Conservation (phyloP, 2,113 vertebrate species). For the Guaruba guarouba region DNA sequence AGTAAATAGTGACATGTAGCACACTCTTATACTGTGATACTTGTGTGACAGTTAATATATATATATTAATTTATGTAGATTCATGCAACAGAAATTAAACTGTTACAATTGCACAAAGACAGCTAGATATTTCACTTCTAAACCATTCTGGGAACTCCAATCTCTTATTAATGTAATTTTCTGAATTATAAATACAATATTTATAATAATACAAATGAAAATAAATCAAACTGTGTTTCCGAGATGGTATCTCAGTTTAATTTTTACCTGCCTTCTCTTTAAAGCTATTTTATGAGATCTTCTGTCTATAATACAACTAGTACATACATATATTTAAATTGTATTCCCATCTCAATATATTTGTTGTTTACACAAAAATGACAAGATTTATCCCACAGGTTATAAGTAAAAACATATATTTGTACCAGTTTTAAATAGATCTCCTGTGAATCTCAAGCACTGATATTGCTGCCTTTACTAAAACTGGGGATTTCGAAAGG, state of each 20-base stretch:
- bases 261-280: not conserved
- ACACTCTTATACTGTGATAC: not conserved
- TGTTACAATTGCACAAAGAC: not conserved
- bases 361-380: not conserved
- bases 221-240: not conserved
- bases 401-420: slow-evolving; percentile 6
- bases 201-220: slow-evolving; percentile 26
- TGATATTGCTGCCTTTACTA: not conserved
- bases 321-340: not conserved
- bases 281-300: not conserved
- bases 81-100: not conserved
- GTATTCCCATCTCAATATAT: not conserved
- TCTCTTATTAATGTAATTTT: not conserved
- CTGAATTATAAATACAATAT: slow-evolving; percentile 20
- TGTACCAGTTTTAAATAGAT: not conserved
- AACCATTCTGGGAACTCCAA: not conserved
- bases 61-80: not conserved
- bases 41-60: not conserved
- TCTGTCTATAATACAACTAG: not conserved
- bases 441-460: not conserved
- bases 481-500: not conserved
- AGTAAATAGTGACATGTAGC: not conserved
- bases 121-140: not conserved
- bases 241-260: not conserved
- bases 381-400: not conserved